Base-by-base conservation (phyloP, 2,888 invertebrate genomes). In the Rhopalosiphum nymphaeae region DNA sequence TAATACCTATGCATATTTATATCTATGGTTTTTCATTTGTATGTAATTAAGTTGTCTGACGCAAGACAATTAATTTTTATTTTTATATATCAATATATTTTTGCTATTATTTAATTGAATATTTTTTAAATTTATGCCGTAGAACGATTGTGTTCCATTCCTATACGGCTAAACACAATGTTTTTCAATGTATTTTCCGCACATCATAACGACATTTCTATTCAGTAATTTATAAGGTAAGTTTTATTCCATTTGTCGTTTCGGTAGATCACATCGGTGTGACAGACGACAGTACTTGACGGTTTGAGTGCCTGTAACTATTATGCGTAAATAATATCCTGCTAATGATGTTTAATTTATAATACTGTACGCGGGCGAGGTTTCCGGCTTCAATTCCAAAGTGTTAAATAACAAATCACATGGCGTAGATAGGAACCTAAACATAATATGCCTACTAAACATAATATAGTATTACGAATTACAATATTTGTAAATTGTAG, bases 271-370 rank as follows among this genome's bases (percentile, higher is more conserved):
- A 36, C 78, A 36, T 78, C 78, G 9, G 78, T 21, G 9, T 21
- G 78, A 78, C 78, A 36, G 78, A 7, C 9, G 78, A 78, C 78
- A 36, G 78, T 78, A 26, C 21, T 21, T 36, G 21, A 78, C 21
- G 36, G 21, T 21, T 36, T 78, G 21, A 36, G 36, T 78, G 21
- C 21, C 78, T 78, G 21, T 53, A 36, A 36, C 78, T 88, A 56
- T 29, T 49, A 88, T 29, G 44, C 57, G 89, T 57, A 89, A 57
- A 89, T 44, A 57, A 57, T 89, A 57, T 57, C 53, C 53, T 53
- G 36, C 49, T 88, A 89, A 89, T 89, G 89, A 89, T 57, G 56
- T 36, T 78, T 78, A 78, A 42, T 57, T 89, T 89, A 89, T 89
- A 56, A 44, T 89, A 87, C 26, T 56, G n/a, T n/a, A 53, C 9